Evolutionary conservation across 2,888 invertebrate genomes (phyloP), one percentile per base, ranked within the genome.

Genomic region (Leptopilina myrica): DNA sequence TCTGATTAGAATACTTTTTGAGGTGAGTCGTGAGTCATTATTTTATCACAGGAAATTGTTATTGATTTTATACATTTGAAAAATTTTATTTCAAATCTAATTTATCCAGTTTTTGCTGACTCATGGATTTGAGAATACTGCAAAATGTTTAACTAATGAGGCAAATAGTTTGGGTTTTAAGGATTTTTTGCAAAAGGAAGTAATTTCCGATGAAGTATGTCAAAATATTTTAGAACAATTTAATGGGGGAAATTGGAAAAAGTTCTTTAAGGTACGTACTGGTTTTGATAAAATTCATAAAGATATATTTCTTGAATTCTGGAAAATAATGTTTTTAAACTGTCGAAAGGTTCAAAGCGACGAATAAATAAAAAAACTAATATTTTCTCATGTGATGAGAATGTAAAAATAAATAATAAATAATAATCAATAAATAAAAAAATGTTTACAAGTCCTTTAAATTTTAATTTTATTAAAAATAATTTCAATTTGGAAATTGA

Each of bases 231-330:
- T 87, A 40, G 69, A 78, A 12, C 82, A 80, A 65, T 87, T 85
- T 65, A 80, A 86, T n/a, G 80, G 80, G 1, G 86, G 86, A 20
- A 82, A 89, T 82, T 86, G 87, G 84, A 79, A 64, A 40, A 78
- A 81, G 33, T 91, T 90, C 79, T 90, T 89, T 65, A 79, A 87
- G 76, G 90, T 89, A 85, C 80, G 75, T 40, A 46, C 65, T 33
- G n/a, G 43, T 40, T 62, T 40, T 26, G 14, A 33, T 73, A 11
- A 56, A 33, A 64, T 59, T 26, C 33, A 3, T 33, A 53, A 69
- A 15, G 12, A 15, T 43, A 65, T 40, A 64, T 33, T 64, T n/a
- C n/a, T n/a, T 33, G 33, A 14, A 46, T 8, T 20, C 3, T 46
- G 15, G 15, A 15, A 46, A 49, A 20, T 49, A 65, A 20, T 65